Base-by-base conservation (phyloP, 2,113 vertebrate genomes). In the Sinocyclocheilus grahami region DNA sequence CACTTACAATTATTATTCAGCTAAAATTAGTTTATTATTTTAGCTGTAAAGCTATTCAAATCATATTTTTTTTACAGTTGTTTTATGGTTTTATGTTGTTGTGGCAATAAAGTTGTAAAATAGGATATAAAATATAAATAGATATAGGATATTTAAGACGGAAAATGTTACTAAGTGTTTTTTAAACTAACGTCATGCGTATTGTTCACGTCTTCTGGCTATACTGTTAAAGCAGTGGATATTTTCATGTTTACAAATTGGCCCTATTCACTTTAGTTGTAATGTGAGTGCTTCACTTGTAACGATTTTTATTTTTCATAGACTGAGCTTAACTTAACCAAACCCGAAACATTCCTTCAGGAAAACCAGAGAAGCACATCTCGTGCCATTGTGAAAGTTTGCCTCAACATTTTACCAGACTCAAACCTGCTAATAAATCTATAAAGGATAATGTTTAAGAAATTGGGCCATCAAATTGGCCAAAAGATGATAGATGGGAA, bases 401-500 rank as follows among this genome's bases (percentile, higher is more conserved):
- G 37, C 20, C 30, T 0, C 76, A 83, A 85, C 88, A 88, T 87
- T 89, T 89, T 84, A 87, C 87, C 63, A 87, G 60, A 92, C 86
- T 24, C 39, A 86, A n/a, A 86, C 80, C 72, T 86, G 67, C 30
- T 86, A 74, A 75, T 91, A 79, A 90, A 89, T 90, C 79, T 84
- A 6, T 85, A 87, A 83, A 78, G 87, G 86, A 91, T 91, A 87
- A 87, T 91, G 87, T 90, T 88, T 77, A 14, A 81, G 9, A 88
- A 91, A 91, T 87, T 78, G 65, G 81, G 84, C 79, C 78, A 87
- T 86, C 81, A 91, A 90, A 94, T 90, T 84, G 88, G 91, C 87
- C 87, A 90, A 60, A 72, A 89, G 89, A 93, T 88, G 87, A 90
- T 88, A 89, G 87, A 91, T 89, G 22, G 58, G 89, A 90, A 91